Conservation (phyloP, 2,888 invertebrate species). For the Aelia acuminata region DNA sequence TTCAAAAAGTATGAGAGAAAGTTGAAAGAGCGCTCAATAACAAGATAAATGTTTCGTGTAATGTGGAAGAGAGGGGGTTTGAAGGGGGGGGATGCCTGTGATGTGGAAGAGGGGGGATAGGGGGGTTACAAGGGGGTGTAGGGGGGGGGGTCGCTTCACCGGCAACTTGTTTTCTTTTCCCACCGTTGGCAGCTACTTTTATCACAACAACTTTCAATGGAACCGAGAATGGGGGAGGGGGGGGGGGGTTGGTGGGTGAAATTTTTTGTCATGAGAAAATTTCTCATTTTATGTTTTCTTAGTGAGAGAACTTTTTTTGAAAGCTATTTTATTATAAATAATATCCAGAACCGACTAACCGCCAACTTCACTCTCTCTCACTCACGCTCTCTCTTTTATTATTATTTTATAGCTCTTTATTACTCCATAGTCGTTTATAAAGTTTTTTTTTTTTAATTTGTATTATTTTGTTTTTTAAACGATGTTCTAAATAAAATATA, state of each 20-base stretch:
- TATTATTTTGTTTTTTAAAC: too few relatives aligned
- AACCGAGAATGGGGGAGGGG: too few relatives aligned
- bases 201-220: constrained; percentile 26
- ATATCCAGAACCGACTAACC: neutral
- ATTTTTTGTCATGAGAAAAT: constrained; percentile 9
- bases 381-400: neutral
- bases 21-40: constrained; percentile 24
- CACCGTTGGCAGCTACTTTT: neutral
- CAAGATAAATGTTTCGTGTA: constrained; percentile 38
- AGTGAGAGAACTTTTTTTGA: neutral
- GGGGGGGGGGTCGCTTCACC: neutral
- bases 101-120: neutral
- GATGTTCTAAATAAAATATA: too few relatives aligned
- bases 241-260: neutral
- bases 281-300: constrained; percentile 32
- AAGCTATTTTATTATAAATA: constrained; percentile 35
- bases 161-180: constrained; percentile 13
- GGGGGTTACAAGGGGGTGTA: too few relatives aligned
- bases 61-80: neutral
- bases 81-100: too few relatives aligned
- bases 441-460: too few relatives aligned
- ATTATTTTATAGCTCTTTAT: neutral
- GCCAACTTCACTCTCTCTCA: neutral
- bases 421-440: neutral
- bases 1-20: neutral